These are phyloP conservation scores for Neelides folsomi DNA, from an alignment of 2,888 invertebrate genomes.

Conservation along the genomic window DNA sequence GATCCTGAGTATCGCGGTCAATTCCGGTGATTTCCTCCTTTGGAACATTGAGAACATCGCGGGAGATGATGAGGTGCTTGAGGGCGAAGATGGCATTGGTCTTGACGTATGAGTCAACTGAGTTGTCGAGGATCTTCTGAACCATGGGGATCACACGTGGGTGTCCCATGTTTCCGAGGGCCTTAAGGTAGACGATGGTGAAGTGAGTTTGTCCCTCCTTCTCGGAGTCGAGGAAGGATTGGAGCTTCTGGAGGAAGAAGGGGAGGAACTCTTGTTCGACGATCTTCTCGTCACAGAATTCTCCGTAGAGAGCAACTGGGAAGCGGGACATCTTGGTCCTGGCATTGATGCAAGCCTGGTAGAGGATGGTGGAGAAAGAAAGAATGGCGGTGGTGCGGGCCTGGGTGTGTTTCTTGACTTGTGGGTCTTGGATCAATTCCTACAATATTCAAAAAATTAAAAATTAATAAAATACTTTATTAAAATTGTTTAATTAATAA, in stretches of 20 bases:
- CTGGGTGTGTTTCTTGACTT: conserved; percentile 27
- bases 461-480: not conserved
- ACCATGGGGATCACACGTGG: conserved; percentile 33
- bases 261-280: conserved; percentile 27
- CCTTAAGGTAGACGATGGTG: conserved; percentile 33
- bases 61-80: conserved; percentile 30
- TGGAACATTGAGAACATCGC: conserved; percentile 21
- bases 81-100: conserved; percentile 36
- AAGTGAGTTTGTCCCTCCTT: conserved; percentile 18
- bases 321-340: conserved; percentile 26
- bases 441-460: conserved; percentile 10
- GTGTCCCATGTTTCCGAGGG: conserved; percentile 37
- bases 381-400: conserved; percentile 33
- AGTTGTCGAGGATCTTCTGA: conserved; percentile 32
- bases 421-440: conserved; percentile 29
- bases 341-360: conserved; percentile 35
- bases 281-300: conserved; percentile 28
- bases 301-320: conserved; percentile 31
- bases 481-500: not conserved
- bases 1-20: conserved; percentile 16
- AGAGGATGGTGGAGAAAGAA: conserved; percentile 35
- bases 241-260: conserved; percentile 19
- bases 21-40: conserved; percentile 14
- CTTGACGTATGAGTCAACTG: conserved; percentile 30
- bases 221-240: conserved; percentile 9